Evolutionary conservation across 1,140 invertebrate species (phyloP).

Genomic region (Drosophila parvula): DNA sequence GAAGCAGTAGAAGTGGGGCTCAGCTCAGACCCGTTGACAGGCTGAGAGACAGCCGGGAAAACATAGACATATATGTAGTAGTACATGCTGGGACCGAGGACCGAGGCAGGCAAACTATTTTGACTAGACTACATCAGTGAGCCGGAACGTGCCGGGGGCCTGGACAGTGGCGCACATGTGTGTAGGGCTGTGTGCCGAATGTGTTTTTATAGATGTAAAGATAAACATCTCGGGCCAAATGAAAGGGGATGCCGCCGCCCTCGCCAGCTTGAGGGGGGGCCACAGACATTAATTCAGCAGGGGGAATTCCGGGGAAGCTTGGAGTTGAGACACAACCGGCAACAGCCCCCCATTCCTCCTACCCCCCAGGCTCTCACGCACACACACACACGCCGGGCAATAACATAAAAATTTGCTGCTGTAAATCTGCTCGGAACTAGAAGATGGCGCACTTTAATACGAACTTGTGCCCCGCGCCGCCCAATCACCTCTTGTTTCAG

Average conservation of each 20-base stretch:
- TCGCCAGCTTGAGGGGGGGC: constrained; percentile 26
- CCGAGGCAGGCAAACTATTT: constrained; percentile 51
- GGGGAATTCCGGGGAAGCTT: background rate
- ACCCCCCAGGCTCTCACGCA: constrained; percentile 1
- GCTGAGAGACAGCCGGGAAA: constrained; percentile 34
- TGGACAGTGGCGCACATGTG: constrained; percentile 38
- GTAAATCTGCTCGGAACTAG: constrained; percentile 67
- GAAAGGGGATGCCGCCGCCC: constrained; percentile 26
- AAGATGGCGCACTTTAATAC: constrained; percentile 67
- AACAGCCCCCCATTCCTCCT: no score
- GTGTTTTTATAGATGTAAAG: constrained; percentile 65
- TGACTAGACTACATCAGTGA: constrained; percentile 51
- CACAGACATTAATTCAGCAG: constrained; percentile 53
- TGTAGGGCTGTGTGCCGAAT: constrained; percentile 21
- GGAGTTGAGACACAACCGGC: constrained; percentile 1
- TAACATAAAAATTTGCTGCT: constrained; percentile 82
- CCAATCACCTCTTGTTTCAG: constrained; percentile 43
- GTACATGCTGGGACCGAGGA: constrained; percentile 7
- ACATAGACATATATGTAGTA: constrained; percentile 17
- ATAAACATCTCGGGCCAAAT: constrained; percentile 59
- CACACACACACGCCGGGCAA: constrained; percentile 40
- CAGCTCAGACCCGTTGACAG: constrained; percentile 56
- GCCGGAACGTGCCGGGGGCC: constrained; percentile 50
- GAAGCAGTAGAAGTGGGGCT: constrained; percentile 33
- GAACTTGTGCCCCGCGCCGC: constrained; percentile 28